A percentile compares a stretch with the other conserved stretches of the same genome.
Evolutionary conservation across 2,113 vertebrate species (phyloP).

Genomic region (Ameiurus melas): DNA sequence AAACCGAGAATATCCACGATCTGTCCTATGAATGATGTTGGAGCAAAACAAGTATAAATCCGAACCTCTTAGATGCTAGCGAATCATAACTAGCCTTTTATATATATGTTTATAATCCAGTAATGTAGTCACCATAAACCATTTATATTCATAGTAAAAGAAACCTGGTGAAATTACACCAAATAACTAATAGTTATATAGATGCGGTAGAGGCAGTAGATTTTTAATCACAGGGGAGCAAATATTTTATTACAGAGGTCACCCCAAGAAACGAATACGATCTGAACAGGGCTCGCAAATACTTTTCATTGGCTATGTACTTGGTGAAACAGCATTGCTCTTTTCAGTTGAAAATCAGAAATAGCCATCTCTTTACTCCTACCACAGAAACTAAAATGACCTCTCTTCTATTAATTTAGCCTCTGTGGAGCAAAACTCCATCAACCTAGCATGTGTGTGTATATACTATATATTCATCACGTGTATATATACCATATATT

Average conservation of each 20-base stretch:
- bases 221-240: neutral
- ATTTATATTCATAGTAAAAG: neutral
- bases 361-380: neutral
- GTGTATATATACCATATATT: too few relatives aligned
- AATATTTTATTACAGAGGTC: neutral
- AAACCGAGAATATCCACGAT: neutral
- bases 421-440: neutral
- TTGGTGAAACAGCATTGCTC: too few relatives aligned
- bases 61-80: neutral
- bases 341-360: neutral
- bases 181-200: neutral
- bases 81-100: neutral
- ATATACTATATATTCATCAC: neutral
- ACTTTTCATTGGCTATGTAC: neutral
- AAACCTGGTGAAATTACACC: neutral
- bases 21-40: neutral
- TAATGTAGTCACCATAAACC: neutral
- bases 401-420: neutral
- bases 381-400: neutral
- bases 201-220: neutral
- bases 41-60: neutral
- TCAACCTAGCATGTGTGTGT: neutral
- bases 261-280: neutral
- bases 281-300: neutral
- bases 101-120: neutral